Conservation (phyloP, 23 tunicate genomes). For the Halocynthia aurantium region DNA sequence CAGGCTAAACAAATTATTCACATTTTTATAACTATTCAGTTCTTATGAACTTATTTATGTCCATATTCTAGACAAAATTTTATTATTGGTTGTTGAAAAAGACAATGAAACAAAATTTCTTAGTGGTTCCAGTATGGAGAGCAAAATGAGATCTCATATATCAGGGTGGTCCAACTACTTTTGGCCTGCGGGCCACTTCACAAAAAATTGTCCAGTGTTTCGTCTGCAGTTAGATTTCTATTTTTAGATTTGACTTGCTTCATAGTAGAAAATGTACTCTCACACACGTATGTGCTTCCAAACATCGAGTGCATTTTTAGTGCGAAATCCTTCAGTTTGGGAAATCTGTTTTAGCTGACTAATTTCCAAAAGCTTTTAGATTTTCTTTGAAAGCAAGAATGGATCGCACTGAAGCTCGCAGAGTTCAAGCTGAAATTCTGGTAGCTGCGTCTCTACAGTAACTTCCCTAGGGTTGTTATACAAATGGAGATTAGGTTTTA, state of each 20-base stretch:
- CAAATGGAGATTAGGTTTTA: background rate
- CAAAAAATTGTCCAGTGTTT: no score
- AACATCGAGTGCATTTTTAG: slow-evolving; percentile 16
- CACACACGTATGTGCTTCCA: slow-evolving; percentile 57
- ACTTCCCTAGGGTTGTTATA: background rate
- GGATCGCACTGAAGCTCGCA: slow-evolving; percentile 16
- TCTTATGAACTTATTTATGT: no score
- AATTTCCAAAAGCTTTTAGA: slow-evolving; percentile 23
- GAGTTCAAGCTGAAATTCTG: slow-evolving; percentile 11
- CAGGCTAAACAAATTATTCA: slow-evolving; percentile 56
- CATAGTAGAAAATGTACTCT: no score
- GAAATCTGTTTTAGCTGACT: slow-evolving; percentile 27
- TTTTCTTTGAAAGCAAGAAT: background rate
- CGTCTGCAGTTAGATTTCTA: no score
- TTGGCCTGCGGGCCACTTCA: no score
- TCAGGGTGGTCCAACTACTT: no score
- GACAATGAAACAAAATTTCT: no score
- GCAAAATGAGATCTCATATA: no score
- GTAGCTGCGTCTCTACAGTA: background rate
- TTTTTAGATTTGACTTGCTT: no score
- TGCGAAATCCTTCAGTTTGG: slow-evolving; percentile 16
- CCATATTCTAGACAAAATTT: no score
- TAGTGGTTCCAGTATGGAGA: no score
- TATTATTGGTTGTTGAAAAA: no score
- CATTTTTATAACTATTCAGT: background rate